Base-by-base conservation (phyloP, 1,140 invertebrate species). In the Drosophila quadrilineata region DNA sequence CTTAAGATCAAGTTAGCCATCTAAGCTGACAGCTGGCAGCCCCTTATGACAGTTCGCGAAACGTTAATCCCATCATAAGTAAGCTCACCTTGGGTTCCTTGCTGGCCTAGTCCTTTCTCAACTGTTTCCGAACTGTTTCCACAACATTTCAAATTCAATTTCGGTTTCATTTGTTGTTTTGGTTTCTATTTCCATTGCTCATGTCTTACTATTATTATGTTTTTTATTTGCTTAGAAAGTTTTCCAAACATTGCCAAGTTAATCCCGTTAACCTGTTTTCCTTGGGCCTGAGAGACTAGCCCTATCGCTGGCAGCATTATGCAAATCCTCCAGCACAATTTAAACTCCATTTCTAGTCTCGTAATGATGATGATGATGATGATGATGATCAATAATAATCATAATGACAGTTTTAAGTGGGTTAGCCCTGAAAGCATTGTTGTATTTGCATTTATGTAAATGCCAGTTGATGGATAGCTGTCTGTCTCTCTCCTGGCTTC, bases 1-100 rank as follows among this genome's bases (percentile, higher is more conserved):
- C 77, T 84, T 84, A 84, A 85, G 79, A 85, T 84, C 77, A 84
- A 84, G 77, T 84, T 84, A 84, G 77, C 77, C 77, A 70, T 74
- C 65, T 84, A 84, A 84, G 77, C 77, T 64, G 77, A 84, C 77
- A 85, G 77, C 69, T 84, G 77, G 74, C 65, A 84, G 73, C 65
- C 72, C 76, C 76, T 84, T 63, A 54, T 53, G 76, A 80, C 48
- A 54, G 40, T 57, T 82, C 67, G 71, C 71, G 46, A 53, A 77
- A 60, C 65, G 64, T 40, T 84, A 84, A 84, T 84, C 77, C 77
- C 77, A 41, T 84, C 79, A 71, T 67, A 71, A 52, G 64, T 52
- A 66, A 74, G 69, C 64, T 84, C 63, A 57, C 41, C 40, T 49
- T n/a, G n/a, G n/a, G n/a, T n/a, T n/a, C n/a, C n/a, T n/a, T n/a